Evolutionary conservation across 2,888 invertebrate genomes (phyloP), one percentile per base, ranked within the genome.

Genomic region (Dendrolimus pini): DNA sequence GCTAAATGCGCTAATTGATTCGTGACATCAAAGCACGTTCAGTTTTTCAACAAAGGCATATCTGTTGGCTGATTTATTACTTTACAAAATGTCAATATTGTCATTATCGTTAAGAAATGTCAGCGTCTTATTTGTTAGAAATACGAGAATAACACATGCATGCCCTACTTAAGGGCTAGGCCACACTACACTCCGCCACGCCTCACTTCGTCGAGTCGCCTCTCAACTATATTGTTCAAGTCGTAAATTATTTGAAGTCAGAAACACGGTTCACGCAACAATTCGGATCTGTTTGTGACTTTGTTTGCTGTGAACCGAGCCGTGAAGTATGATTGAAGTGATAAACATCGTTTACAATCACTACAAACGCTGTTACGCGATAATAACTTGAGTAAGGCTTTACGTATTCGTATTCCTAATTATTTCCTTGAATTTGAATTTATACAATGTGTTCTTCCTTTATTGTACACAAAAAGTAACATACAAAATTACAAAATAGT

Each of bases 181-280:
- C 30, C 30, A 30, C 30, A 30, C 30, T 30, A 30, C 30, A 30
- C 30, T 6, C 64, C 67, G 70, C 69, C 69, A 62, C 69, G 73
- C 69, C 71, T 77, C 72, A 65, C 71, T 74, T 75, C 68, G 70
- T 70, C 75, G 72, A 72, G 72, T 73, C 71, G 69, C 70, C 75
- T 77, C 74, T 78, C 71, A 83, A 83, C 81, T 80, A 74, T 72
- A 82, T 81, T 80, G 80, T 81, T 80, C 68, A 75, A 82, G 76
- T 81, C 82, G 78, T 84, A 83, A 84, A 85, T 85, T 83, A 85
- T 81, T 82, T 80, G 76, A 81, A 80, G 80, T 81, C 80, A 75
- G 80, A 72, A 79, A 78, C 80, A 84, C 75, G 69, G 75, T 75
- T 76, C 71, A 70, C 70, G 67, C 71, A 62, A 66, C 74, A 69